Percentiles rank a stretch among this genome's conserved stretches.
These are phyloP conservation scores for Suncus etruscus DNA, from an alignment of 2,113 vertebrate species.

Conservation along the genomic window DNA sequence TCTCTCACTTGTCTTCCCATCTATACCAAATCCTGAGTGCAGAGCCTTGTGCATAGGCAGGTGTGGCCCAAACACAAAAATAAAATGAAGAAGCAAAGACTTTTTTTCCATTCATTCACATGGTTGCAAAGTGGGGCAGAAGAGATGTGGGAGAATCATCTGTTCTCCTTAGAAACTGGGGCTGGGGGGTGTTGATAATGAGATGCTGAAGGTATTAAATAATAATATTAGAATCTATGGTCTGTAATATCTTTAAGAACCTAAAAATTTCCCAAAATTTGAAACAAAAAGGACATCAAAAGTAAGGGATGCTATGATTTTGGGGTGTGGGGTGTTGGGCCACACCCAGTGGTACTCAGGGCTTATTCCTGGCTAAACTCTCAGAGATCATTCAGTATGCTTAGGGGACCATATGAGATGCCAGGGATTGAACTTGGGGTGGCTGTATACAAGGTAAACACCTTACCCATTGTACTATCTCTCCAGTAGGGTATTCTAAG, in stretches of 20 bases:
- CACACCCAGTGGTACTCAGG: no score
- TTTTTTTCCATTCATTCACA: background rate
- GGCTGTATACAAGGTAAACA: no score
- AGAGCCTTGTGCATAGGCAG: no score
- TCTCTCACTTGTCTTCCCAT: background rate
- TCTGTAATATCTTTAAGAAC: background rate
- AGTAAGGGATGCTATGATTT: background rate
- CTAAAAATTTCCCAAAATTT: conserved; percentile 13
- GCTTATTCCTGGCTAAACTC: no score
- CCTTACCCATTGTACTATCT: no score
- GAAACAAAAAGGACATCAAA: conserved; percentile 1
- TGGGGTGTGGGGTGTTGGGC: no score
- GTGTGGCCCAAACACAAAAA: background rate
- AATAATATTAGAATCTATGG: background rate
- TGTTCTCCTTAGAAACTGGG: conserved; percentile 8
- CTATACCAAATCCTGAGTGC: background rate
- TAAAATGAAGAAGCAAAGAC: conserved; percentile 47
- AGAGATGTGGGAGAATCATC: background rate
- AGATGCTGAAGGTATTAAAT: background rate
- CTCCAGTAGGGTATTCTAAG: background rate
- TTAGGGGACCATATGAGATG: no score
- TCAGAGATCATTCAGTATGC: no score
- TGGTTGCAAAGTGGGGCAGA: conserved; percentile 10
- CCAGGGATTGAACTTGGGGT: no score
- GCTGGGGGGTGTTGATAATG: no score